Conservation (phyloP, 2,797 vertebrate species). For the Cetoscarus ocellatus region DNA sequence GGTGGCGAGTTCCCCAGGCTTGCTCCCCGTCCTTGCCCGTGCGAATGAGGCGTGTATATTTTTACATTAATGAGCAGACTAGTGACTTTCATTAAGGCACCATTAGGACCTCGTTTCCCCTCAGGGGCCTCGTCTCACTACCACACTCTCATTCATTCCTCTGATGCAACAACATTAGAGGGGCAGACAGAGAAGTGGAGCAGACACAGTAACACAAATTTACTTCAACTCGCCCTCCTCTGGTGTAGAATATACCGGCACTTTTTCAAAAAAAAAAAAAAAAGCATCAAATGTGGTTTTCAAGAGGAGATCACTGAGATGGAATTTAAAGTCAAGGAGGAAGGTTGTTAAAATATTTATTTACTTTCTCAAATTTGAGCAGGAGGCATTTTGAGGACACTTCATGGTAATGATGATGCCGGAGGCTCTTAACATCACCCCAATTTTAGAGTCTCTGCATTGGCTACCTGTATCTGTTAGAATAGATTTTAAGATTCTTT, state of each 20-base stretch:
- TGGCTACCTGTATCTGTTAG: too few relatives aligned
- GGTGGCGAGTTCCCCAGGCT: not conserved
- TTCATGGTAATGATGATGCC: too few relatives aligned
- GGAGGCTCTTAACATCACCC: too few relatives aligned
- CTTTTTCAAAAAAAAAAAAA: slow-evolving; percentile 13
- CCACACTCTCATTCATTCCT: slow-evolving; percentile 48
- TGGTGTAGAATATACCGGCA: slow-evolving; percentile 20
- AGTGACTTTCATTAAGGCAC: slow-evolving; percentile 73
- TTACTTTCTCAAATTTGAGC: too few relatives aligned
- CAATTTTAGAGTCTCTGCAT: too few relatives aligned
- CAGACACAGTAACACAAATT: slow-evolving; percentile 31
- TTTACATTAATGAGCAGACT: slow-evolving; percentile 69
- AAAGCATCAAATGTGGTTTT: too few relatives aligned
- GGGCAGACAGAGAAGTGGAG: slow-evolving; percentile 34
- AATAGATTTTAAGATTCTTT: too few relatives aligned
- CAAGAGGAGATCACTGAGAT: too few relatives aligned
- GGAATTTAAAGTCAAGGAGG: too few relatives aligned
- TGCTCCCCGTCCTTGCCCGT: slow-evolving; percentile 10
- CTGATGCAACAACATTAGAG: slow-evolving; percentile 52
- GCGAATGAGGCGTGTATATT: slow-evolving; percentile 45
- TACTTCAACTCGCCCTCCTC: slow-evolving; percentile 18
- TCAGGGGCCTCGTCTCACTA: slow-evolving; percentile 26
- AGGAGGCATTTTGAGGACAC: too few relatives aligned
- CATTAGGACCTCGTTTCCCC: slow-evolving; percentile 61
- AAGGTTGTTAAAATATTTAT: too few relatives aligned